These are phyloP conservation scores for Parapristionchus giblindavisi DNA, from an alignment of 2,888 invertebrate genomes.

Conservation along the genomic window DNA sequence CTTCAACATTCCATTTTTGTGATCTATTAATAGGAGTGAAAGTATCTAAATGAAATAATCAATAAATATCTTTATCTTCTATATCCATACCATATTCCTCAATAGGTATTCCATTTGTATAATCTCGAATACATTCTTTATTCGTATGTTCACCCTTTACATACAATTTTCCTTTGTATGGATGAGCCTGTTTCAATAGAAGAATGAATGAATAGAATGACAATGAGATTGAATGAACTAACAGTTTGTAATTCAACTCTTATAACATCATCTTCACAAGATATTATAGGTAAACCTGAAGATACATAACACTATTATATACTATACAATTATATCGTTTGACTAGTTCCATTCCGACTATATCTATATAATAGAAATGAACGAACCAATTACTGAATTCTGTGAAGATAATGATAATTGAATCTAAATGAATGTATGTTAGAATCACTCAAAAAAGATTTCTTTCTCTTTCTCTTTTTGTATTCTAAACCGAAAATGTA, in stretches of 20 bases:
- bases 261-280: conserved; percentile 26
- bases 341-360: neutral
- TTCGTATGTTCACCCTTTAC: conserved; percentile 40
- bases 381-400: conserved; percentile 13
- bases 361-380: neutral
- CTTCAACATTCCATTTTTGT: neutral
- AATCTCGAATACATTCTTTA: conserved; percentile 35
- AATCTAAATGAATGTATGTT: too few relatives aligned
- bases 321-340: neutral
- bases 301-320: neutral
- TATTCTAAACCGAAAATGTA: too few relatives aligned
- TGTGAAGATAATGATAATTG: neutral
- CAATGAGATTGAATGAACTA: neutral
- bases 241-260: conserved; percentile 25
- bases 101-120: neutral
- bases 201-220: neutral
- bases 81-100: neutral
- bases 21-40: neutral
- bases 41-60: neutral
- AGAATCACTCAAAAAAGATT: too few relatives aligned
- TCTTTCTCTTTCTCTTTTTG: too few relatives aligned
- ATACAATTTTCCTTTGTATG: conserved; percentile 36
- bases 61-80: neutral
- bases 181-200: neutral
- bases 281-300: conserved; percentile 29